phyloP scores from a whole-genome alignment of 2,888 invertebrate genomes.

The Balanococcus diminutus region DNA sequence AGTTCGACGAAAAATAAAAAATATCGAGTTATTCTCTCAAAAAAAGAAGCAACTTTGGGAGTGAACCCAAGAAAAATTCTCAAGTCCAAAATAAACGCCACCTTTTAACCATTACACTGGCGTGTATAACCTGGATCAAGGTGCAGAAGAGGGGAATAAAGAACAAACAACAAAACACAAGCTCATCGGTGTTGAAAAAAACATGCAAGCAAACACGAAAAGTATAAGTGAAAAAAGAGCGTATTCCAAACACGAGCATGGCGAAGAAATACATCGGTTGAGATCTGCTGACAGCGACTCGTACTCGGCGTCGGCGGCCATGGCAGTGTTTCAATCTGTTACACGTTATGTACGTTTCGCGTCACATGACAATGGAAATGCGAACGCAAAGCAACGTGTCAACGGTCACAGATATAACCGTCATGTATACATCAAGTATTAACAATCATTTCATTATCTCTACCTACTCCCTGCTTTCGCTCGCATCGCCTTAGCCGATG shows the following conservation, averaged over 20 bases:
- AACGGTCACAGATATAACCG: constrained; percentile 11
- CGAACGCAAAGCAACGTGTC: constrained; percentile 17
- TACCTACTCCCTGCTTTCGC: not conserved
- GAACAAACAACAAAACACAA: not conserved
- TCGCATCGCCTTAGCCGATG: not conserved
- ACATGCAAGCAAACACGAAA: not conserved
- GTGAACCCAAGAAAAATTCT: too few relatives aligned
- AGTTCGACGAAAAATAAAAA: too few relatives aligned
- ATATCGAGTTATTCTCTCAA: too few relatives aligned
- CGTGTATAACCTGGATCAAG: too few relatives aligned
- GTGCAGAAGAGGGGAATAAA: too few relatives aligned
- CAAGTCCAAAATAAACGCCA: too few relatives aligned
- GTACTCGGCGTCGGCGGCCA: not conserved
- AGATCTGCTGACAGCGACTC: not conserved
- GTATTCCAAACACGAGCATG: not conserved
- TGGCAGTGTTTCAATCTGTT: not conserved
- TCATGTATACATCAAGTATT: not conserved
- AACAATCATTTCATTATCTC: constrained; percentile 22
- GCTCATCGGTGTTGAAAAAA: not conserved
- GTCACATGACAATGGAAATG: not conserved
- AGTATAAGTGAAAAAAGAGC: not conserved
- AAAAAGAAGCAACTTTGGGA: too few relatives aligned
- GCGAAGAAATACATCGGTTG: not conserved
- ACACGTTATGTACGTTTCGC: not conserved
- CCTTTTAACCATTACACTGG: too few relatives aligned